phyloP scores from a whole-genome alignment of 1,140 invertebrate species.

The Eciton burchellii region DNA sequence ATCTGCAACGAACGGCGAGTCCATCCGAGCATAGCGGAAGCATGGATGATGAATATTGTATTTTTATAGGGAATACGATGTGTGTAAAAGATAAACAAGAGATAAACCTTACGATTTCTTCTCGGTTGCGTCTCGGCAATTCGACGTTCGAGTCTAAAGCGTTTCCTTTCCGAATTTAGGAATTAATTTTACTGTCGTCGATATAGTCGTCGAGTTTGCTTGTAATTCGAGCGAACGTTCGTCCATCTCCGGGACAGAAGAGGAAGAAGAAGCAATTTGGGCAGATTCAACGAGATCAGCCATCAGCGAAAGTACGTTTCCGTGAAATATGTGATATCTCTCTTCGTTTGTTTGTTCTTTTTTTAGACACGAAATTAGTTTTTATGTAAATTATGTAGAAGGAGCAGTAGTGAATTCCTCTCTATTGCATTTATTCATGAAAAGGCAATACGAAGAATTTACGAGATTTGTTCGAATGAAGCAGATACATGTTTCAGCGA shows the following conservation, averaged over 20 bases:
- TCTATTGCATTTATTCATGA: background rate
- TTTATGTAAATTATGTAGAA: background rate
- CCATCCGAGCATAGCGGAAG: background rate
- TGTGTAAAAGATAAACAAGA: background rate
- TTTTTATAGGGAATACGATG: slow-evolving; percentile 35
- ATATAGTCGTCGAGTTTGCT: background rate
- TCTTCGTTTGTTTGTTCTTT: background rate
- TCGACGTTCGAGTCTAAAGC: background rate
- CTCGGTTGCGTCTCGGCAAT: background rate
- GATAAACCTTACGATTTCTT: background rate
- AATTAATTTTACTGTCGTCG: background rate
- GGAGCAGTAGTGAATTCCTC: background rate
- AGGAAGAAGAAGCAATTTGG: background rate
- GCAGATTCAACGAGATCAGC: slow-evolving; percentile 6
- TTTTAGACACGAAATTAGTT: background rate
- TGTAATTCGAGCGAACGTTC: background rate
- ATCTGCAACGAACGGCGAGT: background rate
- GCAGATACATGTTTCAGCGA: too few species aligned
- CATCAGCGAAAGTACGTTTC: slow-evolving; percentile 30
- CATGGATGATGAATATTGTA: background rate
- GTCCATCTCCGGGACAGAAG: background rate
- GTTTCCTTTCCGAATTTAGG: background rate
- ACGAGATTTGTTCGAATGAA: background rate
- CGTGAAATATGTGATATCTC: slow-evolving; percentile 34
- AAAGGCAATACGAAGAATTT: background rate